Percentiles rank a stretch among this genome's conserved stretches.
phyloP scores from a whole-genome alignment of 2,113 vertebrate species.

The Stomatorhinus ivindoensis region DNA sequence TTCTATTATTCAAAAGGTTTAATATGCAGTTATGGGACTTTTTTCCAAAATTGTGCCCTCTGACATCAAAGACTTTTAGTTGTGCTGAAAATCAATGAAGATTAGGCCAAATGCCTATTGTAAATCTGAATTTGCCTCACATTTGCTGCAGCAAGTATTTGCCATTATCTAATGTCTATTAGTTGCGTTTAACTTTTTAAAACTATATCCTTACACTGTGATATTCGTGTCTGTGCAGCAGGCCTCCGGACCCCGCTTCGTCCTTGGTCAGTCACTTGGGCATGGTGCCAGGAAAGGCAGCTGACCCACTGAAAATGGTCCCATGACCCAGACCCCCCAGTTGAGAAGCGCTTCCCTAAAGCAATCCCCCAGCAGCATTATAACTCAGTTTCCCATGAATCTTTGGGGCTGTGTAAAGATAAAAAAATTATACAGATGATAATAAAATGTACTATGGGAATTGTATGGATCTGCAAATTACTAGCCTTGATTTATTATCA shows the following conservation, averaged over 20 bases:
- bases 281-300: background rate
- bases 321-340: background rate
- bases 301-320: background rate
- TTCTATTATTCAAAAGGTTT: background rate
- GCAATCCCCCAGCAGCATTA: background rate
- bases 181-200: background rate
- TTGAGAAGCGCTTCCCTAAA: background rate
- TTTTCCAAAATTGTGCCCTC: background rate
- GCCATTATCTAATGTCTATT: background rate
- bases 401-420: background rate
- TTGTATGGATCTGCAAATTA: background rate
- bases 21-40: background rate
- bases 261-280: background rate
- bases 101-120: background rate
- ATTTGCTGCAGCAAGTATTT: background rate
- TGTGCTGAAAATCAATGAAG: background rate
- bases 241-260: too few species aligned
- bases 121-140: background rate
- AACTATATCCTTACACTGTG: background rate
- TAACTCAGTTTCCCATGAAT: background rate
- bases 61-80: background rate
- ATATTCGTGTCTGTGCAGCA: too few species aligned
- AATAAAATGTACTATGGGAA: background rate
- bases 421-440: background rate
- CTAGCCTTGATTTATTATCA: background rate